Percentiles rank a stretch among this genome's conserved stretches.
Conservation (phyloP, 2,888 invertebrate species). For the Ligdia adustata region DNA sequence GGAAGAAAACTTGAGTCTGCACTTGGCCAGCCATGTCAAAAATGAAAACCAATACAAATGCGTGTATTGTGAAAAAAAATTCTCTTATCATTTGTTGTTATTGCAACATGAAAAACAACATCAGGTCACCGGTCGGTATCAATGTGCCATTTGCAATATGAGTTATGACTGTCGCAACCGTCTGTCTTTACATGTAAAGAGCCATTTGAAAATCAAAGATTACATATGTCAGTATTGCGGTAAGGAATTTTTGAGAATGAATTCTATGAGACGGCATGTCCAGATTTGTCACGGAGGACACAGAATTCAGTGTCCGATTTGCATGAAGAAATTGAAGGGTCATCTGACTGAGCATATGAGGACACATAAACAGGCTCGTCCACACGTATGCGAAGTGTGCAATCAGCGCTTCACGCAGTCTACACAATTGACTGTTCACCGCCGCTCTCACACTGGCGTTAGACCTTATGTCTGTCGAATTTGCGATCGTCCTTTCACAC, state of each 20-base stretch:
- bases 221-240: conserved; percentile 92
- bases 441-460: conserved; percentile 92
- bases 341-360: conserved; percentile 93
- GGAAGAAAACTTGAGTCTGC: conserved; percentile 89
- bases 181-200: conserved; percentile 85
- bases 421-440: conserved; percentile 92
- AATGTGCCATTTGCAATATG: conserved; percentile 88
- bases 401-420: conserved; percentile 92
- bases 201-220: conserved; percentile 90
- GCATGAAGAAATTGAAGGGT: conserved; percentile 91
- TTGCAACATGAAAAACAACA: conserved; percentile 90
- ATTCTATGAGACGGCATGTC: conserved; percentile 90
- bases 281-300: conserved; percentile 90
- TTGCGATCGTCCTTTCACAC: conserved; percentile 91
- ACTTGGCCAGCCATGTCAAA: conserved; percentile 88
- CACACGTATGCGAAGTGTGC: conserved; percentile 91
- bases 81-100: conserved; percentile 54
- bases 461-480: conserved; percentile 93
- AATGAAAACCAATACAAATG: conserved; percentile 84
- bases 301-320: conserved; percentile 91
- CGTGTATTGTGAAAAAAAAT: conserved; percentile 82
- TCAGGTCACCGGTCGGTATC: conserved; percentile 88
- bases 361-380: conserved; percentile 89
- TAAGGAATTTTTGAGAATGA: conserved; percentile 89
- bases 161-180: conserved; percentile 88